Conservation (phyloP, 2,888 invertebrate species). For the Plutella xylostella region DNA sequence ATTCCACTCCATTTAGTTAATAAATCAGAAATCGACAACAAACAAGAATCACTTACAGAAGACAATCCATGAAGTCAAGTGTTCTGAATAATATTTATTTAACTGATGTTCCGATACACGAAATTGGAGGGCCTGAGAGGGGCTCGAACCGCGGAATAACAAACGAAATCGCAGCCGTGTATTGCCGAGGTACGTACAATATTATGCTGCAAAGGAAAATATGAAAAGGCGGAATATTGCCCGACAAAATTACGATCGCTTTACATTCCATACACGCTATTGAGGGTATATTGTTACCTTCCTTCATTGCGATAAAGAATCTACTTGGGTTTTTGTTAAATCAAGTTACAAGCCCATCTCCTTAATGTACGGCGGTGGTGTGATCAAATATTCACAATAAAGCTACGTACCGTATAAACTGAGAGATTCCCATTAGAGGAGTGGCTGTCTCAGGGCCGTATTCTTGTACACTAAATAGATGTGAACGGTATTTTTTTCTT, state of each 20-base stretch:
- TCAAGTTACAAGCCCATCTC: constrained; percentile 33
- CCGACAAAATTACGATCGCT: constrained; percentile 66
- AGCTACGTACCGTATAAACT: too few species aligned
- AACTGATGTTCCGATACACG: constrained; percentile 54
- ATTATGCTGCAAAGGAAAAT: constrained; percentile 60
- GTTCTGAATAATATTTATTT: constrained; percentile 44
- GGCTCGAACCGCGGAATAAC: constrained; percentile 63
- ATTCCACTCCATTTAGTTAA: too few species aligned
- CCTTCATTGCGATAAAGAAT: constrained; percentile 59
- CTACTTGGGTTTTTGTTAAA: constrained; percentile 51
- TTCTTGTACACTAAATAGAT: too few species aligned
- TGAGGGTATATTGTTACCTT: constrained; percentile 65
- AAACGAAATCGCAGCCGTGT: constrained; percentile 61
- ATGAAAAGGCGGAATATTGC: constrained; percentile 66
- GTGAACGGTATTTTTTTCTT: too few species aligned
- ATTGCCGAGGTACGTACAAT: constrained; percentile 56
- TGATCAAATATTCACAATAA: too few species aligned
- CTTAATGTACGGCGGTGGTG: too few species aligned
- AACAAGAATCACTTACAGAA: constrained; percentile 4
- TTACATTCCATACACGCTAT: constrained; percentile 62
- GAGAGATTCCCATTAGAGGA: too few species aligned
- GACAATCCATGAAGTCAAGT: constrained; percentile 9
- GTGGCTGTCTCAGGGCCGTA: too few species aligned
- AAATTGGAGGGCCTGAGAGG: constrained; percentile 41
- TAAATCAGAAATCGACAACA: background rate